Conservation (phyloP, 2,888 invertebrate genomes). For the Rugalucina vietnamica region DNA sequence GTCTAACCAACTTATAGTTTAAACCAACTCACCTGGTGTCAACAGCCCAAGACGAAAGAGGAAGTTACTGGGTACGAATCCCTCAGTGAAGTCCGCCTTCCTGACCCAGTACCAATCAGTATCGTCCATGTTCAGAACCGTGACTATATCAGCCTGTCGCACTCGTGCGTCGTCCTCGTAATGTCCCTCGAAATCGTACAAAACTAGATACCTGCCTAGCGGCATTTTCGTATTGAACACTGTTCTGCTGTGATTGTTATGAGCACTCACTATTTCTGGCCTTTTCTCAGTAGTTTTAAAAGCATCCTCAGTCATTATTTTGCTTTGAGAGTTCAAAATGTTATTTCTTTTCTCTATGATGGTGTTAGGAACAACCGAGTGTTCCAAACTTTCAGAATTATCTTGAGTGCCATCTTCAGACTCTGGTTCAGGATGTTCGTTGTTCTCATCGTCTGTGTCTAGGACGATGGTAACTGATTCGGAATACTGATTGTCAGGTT, state of each 20-base stretch:
- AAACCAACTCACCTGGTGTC: background rate
- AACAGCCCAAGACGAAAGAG: slow-evolving; percentile 19
- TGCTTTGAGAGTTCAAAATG: too few species aligned
- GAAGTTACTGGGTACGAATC: slow-evolving; percentile 90
- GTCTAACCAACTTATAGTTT: too few species aligned
- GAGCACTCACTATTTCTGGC: background rate
- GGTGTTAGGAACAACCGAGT: background rate
- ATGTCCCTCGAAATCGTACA: slow-evolving; percentile 94
- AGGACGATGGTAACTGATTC: background rate
- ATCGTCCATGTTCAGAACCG: slow-evolving; percentile 96
- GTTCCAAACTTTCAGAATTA: background rate
- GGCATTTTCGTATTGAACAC: slow-evolving; percentile 39
- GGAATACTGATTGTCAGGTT: background rate
- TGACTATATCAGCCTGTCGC: slow-evolving; percentile 97
- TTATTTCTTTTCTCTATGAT: background rate
- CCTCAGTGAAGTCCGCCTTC: slow-evolving; percentile 95
- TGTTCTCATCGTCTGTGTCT: background rate
- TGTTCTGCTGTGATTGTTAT: background rate
- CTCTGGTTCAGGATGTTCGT: background rate
- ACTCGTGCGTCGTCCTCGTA: slow-evolving; percentile 98
- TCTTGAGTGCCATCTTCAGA: background rate
- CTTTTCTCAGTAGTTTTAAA: background rate
- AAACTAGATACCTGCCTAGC: slow-evolving; percentile 92
- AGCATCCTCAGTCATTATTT: too few species aligned
- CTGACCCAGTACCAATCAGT: slow-evolving; percentile 99